phyloP scores from a whole-genome alignment of 2,888 invertebrate species.

The Pandemis corylana region DNA sequence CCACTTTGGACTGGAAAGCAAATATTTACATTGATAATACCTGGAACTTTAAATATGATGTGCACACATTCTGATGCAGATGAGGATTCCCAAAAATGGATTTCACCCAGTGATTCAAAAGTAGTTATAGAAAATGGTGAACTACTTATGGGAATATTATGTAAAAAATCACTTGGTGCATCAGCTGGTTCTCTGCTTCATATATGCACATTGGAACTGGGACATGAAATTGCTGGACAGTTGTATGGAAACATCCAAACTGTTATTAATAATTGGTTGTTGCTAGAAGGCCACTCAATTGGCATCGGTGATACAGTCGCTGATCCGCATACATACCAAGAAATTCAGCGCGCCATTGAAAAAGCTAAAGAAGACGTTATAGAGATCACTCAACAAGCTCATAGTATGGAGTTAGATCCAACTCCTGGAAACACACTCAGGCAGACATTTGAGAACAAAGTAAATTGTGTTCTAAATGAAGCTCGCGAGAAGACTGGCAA shows the following conservation, averaged over 20 bases:
- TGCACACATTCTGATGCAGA: conserved; percentile 99
- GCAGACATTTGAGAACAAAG: conserved; percentile 99
- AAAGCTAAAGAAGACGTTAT: conserved; percentile 99
- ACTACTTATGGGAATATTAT: conserved; percentile 98
- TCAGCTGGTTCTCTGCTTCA: conserved; percentile 98
- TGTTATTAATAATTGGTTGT: conserved; percentile 98
- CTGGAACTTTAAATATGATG: conserved; percentile 98
- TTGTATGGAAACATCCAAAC: conserved; percentile 99
- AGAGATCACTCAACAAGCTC: conserved; percentile 99
- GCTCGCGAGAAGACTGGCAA: conserved; percentile 99
- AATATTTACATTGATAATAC: conserved; percentile 98
- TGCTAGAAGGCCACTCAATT: conserved; percentile 97
- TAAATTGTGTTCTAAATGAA: conserved; percentile 99
- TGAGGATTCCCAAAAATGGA: conserved; percentile 99
- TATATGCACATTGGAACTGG: conserved; percentile 98
- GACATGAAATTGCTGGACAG: conserved; percentile 96
- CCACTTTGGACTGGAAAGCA: conserved; percentile 99
- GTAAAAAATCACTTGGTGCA: conserved; percentile 98
- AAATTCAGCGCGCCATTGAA: conserved; percentile 98
- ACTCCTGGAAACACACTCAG: conserved; percentile 99
- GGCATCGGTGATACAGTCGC: conserved; percentile 99
- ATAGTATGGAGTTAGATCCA: conserved; percentile 99
- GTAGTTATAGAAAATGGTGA: conserved; percentile 99
- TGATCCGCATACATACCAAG: conserved; percentile 98
- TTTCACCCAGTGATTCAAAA: conserved; percentile 99